Evolutionary conservation across 1,140 invertebrate genomes (phyloP), one percentile per base, ranked within the genome.

Genomic region (Lepidurus apus): DNA sequence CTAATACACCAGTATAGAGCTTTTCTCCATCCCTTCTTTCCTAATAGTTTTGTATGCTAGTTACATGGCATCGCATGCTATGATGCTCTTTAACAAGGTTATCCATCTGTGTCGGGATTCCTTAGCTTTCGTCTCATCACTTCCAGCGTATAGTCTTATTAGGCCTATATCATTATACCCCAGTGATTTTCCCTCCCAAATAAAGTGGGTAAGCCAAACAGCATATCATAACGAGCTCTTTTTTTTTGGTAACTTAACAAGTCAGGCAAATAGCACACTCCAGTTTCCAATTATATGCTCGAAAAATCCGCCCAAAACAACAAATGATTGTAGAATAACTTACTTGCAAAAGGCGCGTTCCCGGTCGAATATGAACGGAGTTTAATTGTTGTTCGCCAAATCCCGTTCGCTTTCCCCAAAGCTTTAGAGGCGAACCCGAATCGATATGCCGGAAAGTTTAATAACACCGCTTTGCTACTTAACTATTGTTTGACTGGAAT

Each of bases 31-130:
- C 2, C 3, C 34, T 34, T 34, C 34, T 34, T 34, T 34, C 3
- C 34, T 34, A 34, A 34, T 34, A 34, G 2, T 34, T 3, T 3
- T 34, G 3, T 34, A 4, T 34, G 34, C 4, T 34, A 65, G 17
- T 4, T 65, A 65, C 53, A 65, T 17, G 6, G 45, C 45, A 47
- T 47, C 45, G 6, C 17, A 65, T n/a, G 53, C 8, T 21, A n/a
- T 65, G 5, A 65, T 65, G 21, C 53, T 65, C 53, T 65, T 21
- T 65, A 65, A 65, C 53, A 65, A 65, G 53, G 53, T 65, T 65
- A 65, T 65, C 53, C 53, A n/a, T 21, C 53, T 21, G 8, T 21
- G 17, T 11, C 6, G 9, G 21, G 21, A 17, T 65, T 21, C 21
- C 53, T 21, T 7, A 65, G 45, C 21, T 13, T 65, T 65, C 53